Evolutionary conservation across 2,797 vertebrate species (phyloP).

Genomic region (Phoxinus dragarum): DNA sequence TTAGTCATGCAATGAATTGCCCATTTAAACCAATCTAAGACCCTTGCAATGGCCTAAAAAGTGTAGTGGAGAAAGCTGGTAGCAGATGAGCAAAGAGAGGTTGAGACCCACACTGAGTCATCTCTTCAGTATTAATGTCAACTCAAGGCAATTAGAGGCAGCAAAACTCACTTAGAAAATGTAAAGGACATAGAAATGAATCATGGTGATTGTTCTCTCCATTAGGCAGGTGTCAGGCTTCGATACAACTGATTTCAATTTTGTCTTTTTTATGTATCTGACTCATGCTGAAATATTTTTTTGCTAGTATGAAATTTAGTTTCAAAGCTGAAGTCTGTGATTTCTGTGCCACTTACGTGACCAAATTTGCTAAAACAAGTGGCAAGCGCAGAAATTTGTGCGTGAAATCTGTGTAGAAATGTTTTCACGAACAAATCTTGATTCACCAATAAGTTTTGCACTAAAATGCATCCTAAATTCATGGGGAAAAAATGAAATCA

Average conservation of each 20-base stretch:
- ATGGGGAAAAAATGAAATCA: not conserved
- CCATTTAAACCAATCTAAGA: conserved; percentile 24
- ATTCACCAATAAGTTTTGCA: not conserved
- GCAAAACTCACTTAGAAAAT: conserved; percentile 45
- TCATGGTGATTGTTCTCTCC: conserved; percentile 41
- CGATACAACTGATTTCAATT: conserved; percentile 18
- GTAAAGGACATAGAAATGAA: conserved; percentile 35
- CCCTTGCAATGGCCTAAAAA: conserved; percentile 17
- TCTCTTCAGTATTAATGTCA: conserved; percentile 51
- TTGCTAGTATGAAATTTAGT: not conserved
- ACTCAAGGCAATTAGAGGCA: conserved; percentile 50
- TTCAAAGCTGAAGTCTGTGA: not conserved
- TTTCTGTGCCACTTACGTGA: not conserved
- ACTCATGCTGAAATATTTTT: conserved; percentile 7
- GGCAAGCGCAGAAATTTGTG: not conserved
- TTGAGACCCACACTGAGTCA: conserved; percentile 41
- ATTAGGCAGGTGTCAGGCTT: conserved; percentile 32
- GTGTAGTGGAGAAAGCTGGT: conserved; percentile 17
- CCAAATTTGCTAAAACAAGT: not conserved
- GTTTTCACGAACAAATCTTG: not conserved
- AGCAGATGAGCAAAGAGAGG: not conserved
- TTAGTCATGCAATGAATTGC: conserved; percentile 36
- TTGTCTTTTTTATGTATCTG: not conserved
- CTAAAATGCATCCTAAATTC: not conserved
- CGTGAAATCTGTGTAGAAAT: not conserved